Evolutionary conservation across 2,888 invertebrate species (phyloP), one percentile per base, ranked within the genome.

Genomic region (Sepiola atlantica): DNA sequence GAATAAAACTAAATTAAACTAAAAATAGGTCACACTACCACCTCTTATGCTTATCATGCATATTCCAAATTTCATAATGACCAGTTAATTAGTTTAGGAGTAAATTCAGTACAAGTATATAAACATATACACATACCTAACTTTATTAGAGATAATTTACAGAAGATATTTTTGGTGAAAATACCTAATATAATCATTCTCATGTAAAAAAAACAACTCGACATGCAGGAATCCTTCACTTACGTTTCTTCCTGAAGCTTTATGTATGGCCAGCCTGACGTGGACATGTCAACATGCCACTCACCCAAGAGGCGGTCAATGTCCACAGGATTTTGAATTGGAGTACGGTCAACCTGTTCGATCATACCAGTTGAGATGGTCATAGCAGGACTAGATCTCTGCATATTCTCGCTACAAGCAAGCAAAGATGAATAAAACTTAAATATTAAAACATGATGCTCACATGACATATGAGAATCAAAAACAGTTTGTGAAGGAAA

Each of bases 341-440:
- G 94, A 18, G 94, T 57, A 61, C 96, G 95, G 35, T 95, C 94
- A 55, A 97, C 95, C 94, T 97, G 97, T 61, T 96, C 96, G 35
- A 97, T 96, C 95, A 97, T 96, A 10, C 97, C 97, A 35, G 97
- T 96, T 55, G 97, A 97, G 94, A 97, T 95, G 28, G 96, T 95
- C 77, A 97, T 95, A 32, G 97, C 95, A 18, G 97, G 97, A 77
- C 95, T 96, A 24, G 97, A 97, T 91, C 96, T 95, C 45, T 96
- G 95, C 94, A 96, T 95, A 21, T 95, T 95, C 0, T 95, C 95
- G 32, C 97, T 96, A 94, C 28, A 94, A 90, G 77, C 94, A 94
- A 93, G 54, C 77, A 35, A 90, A 92, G n/a, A 57, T 35, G 28
- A 55, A 16, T n/a, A 93, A 93, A 57, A 93, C 4, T 12, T 32